Evolutionary conservation across 2,797 vertebrate genomes (phyloP).

Genomic region (Macropodus opercularis): DNA sequence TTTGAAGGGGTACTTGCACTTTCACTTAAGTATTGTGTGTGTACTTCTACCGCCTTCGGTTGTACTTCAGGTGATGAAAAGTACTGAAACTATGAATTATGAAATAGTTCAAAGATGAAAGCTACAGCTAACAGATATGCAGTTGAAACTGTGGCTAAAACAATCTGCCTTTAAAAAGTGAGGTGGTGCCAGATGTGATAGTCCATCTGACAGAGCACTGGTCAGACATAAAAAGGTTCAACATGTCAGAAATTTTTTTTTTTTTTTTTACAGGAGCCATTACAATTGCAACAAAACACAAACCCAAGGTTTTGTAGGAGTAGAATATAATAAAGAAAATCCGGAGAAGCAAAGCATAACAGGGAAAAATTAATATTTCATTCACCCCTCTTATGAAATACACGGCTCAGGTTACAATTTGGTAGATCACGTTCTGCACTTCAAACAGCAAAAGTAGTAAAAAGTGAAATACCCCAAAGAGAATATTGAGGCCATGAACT

Average conservation of each 20-base stretch:
- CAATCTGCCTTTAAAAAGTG: background rate
- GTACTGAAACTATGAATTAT: too few relatives aligned
- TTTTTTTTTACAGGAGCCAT: background rate
- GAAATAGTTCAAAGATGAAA: too few relatives aligned
- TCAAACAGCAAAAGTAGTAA: constrained; percentile 27
- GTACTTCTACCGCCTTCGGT: too few relatives aligned
- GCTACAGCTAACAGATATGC: background rate
- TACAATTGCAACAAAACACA: background rate
- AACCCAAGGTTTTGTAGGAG: background rate
- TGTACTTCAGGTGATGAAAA: too few relatives aligned
- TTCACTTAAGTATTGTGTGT: too few relatives aligned
- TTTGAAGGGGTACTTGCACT: too few relatives aligned
- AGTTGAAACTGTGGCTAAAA: background rate
- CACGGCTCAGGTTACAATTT: constrained; percentile 7
- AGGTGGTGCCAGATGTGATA: background rate
- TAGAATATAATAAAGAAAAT: background rate
- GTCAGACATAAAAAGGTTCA: background rate
- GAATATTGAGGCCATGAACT: constrained; percentile 47
- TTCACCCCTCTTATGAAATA: constrained; percentile 10
- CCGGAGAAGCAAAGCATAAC: background rate
- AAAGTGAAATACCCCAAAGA: constrained; percentile 25
- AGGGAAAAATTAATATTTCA: constrained; percentile 4
- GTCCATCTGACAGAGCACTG: background rate
- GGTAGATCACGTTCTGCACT: constrained; percentile 25
- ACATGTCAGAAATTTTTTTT: background rate